Base-by-base conservation (phyloP, 2,888 invertebrate species). In the Epinotia demarniana region DNA sequence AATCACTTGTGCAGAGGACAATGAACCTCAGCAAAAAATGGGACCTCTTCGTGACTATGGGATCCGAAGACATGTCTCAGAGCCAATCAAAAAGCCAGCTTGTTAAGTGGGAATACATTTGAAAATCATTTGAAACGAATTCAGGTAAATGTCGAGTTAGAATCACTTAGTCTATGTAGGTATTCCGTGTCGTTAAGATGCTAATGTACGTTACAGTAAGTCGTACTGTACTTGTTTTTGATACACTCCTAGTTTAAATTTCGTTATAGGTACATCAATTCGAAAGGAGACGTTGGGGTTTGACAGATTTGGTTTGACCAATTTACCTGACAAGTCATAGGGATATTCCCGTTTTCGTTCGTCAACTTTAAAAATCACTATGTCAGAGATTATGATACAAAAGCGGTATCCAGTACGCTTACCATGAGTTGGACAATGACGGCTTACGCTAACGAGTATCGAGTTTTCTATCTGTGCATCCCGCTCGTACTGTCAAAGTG, bases 1-100 rank as follows among this genome's bases (percentile, higher is more conserved):
- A 75, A 72, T 75, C 75, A 75, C 69, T 55, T 64, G 55, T 57
- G 49, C 13, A 12, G 16, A 23, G 75, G 43, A 72, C 75, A 67
- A 72, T 67, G 75, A 75, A 71, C 75, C 57, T 27, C 55, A 23
- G 62, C 72, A 75, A 75, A 75, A 75, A 75, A 72, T 72, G 75
- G 64, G 67, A 69, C 69, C 74, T 69, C 57, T 46, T 67, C 72
- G 75, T 75, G 71, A 75, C 75, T 75, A 75, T 61, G 66, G 75
- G 75, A 61, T 72, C 62, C 75, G 71, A 61, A 67, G n/a, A 39
- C 58, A 70, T 46, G n/a, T 39, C 12, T 12, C 12, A 62, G n/a
- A 12, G 55, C 9, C 63, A 16, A 4, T n/a, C 55, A 66, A 75
- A 57, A 71, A 67, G 12, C 13, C 43, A 13, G 33, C 70, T 72